A percentile compares a stretch with the other conserved stretches of the same genome.
These are phyloP conservation scores for Paratrypauchen microcephalus DNA, from an alignment of 2,797 vertebrate genomes.

Conservation along the genomic window DNA sequence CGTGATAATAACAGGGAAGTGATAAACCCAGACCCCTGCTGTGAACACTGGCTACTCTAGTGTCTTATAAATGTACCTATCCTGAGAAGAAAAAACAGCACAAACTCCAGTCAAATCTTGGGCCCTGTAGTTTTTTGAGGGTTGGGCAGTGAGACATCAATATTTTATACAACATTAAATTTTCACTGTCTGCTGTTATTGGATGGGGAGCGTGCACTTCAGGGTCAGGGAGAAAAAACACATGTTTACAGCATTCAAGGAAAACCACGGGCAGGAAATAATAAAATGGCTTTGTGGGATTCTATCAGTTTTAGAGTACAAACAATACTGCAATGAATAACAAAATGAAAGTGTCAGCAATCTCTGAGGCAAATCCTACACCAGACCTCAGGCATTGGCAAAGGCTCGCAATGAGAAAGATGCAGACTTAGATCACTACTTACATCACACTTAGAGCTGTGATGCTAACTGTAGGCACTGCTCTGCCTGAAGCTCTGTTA, in stretches of 20 bases:
- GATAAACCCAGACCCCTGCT: conserved; percentile 12
- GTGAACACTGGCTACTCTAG: conserved; percentile 9
- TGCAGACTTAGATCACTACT: not conserved
- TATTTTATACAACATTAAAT: conserved; percentile 58
- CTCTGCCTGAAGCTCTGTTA: too few relatives aligned
- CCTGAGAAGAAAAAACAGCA: conserved; percentile 14
- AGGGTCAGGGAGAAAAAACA: conserved; percentile 20
- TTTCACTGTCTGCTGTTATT: conserved; percentile 39
- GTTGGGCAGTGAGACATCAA: conserved; percentile 41
- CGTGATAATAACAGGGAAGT: conserved; percentile 20
- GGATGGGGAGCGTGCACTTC: conserved; percentile 18
- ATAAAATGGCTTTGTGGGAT: not conserved
- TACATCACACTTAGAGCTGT: too few relatives aligned
- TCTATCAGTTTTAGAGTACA: not conserved
- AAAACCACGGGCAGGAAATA: not conserved
- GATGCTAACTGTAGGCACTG: too few relatives aligned
- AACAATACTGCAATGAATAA: not conserved
- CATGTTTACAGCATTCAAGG: not conserved
- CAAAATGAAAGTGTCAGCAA: not conserved
- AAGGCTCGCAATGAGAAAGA: not conserved
- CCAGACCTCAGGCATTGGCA: not conserved
- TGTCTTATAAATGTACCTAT: conserved; percentile 28
- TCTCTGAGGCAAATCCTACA: not conserved
- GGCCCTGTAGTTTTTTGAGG: conserved; percentile 29
- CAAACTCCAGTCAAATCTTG: conserved; percentile 35